A percentile compares a stretch with the other conserved stretches of the same genome.
These are phyloP conservation scores for Forbesichthys agassizii DNA, from an alignment of 2,113 vertebrate genomes.

Conservation along the genomic window DNA sequence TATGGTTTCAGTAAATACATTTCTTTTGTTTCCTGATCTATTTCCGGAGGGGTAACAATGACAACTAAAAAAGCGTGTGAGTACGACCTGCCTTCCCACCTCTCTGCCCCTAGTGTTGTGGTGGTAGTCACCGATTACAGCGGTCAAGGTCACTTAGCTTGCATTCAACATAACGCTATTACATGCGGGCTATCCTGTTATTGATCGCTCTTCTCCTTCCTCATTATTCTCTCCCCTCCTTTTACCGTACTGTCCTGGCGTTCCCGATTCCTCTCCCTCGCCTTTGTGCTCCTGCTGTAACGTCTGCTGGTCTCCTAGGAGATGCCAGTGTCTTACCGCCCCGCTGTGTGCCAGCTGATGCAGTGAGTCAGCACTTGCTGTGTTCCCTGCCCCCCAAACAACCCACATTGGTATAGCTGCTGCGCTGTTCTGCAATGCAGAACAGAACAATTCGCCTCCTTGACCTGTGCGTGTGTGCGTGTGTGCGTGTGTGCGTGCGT, in stretches of 20 bases:
- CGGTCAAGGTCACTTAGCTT: no score
- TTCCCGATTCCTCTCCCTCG: neutral
- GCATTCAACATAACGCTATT: no score
- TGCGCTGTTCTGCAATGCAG: slow-evolving; percentile 7
- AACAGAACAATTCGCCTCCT: neutral
- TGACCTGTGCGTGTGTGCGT: neutral
- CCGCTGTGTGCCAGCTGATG: slow-evolving; percentile 37
- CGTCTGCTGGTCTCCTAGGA: slow-evolving; percentile 24
- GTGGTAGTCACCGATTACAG: no score
- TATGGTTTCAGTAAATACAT: no score
- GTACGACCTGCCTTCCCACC: no score
- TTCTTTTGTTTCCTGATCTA: no score
- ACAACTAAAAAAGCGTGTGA: no score
- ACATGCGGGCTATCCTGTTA: neutral
- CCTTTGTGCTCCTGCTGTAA: neutral
- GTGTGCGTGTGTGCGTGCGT: neutral
- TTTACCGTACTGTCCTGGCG: neutral
- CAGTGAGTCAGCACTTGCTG: slow-evolving; percentile 59
- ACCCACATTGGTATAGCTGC: neutral
- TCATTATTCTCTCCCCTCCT: neutral
- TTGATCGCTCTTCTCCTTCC: neutral
- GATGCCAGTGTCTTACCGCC: slow-evolving; percentile 51
- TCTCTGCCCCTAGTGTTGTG: no score
- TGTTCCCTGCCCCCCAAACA: slow-evolving; percentile 17
- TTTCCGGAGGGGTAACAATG: no score